phyloP scores from a whole-genome alignment of 2,797 vertebrate species.

The Sphaeramia orbicularis region DNA sequence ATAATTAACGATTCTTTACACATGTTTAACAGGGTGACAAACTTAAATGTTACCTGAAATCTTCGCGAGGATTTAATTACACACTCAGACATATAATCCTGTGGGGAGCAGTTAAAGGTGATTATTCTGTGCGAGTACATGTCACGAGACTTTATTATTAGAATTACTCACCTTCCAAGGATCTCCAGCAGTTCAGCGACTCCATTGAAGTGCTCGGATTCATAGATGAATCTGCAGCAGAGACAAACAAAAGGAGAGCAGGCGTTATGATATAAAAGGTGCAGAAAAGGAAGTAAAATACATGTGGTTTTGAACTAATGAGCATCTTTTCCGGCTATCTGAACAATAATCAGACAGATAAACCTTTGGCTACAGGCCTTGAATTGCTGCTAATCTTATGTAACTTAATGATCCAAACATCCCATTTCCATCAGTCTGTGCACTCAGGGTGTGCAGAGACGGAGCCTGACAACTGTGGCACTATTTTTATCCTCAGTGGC shows the following conservation, averaged over 20 bases:
- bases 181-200: slow-evolving; percentile 98
- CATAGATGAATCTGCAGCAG: slow-evolving; percentile 94
- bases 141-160: background rate
- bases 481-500: slow-evolving; percentile 80
- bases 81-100: background rate
- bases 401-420: slow-evolving; percentile 30
- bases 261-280: slow-evolving; percentile 2
- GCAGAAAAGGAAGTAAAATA: background rate
- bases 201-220: slow-evolving; percentile 98
- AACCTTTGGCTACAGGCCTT: background rate
- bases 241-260: slow-evolving; percentile 19
- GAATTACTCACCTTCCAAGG: slow-evolving; percentile 91
- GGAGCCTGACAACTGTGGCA: slow-evolving; percentile 69
- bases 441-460: slow-evolving; percentile 48
- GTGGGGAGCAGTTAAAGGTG: background rate
- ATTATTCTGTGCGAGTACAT: background rate
- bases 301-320: background rate
- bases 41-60: too few species aligned
- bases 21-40: too few species aligned
- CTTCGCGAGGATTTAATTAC: background rate
- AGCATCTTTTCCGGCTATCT: background rate
- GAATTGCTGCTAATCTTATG: slow-evolving; percentile 6
- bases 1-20: too few species aligned
- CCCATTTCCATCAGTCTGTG: slow-evolving; percentile 37
- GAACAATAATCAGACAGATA: background rate